Evolutionary conservation across 2,797 vertebrate species (phyloP).

Genomic region (Acipenser oxyrinchus): DNA sequence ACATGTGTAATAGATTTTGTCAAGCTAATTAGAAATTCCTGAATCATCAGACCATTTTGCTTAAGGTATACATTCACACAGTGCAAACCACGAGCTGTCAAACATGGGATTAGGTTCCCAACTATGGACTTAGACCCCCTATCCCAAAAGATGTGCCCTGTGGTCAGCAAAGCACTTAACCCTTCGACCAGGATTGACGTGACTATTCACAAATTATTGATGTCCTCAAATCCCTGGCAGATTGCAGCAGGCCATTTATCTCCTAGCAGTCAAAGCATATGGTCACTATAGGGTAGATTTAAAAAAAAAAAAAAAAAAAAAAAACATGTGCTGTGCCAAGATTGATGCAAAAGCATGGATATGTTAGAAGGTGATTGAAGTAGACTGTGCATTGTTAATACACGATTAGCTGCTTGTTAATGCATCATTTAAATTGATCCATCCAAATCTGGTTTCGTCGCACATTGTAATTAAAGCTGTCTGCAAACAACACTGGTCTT

Average conservation of each 20-base stretch:
- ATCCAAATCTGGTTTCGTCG: slow-evolving; percentile 53
- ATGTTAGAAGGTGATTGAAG: slow-evolving; percentile 55
- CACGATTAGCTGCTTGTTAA: slow-evolving; percentile 66
- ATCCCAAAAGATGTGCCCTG: slow-evolving; percentile 57
- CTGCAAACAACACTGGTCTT: slow-evolving; percentile 45
- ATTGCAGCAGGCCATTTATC: slow-evolving; percentile 59
- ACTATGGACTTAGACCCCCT: slow-evolving; percentile 46
- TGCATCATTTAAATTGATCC: slow-evolving; percentile 65
- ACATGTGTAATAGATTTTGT: too few relatives aligned
- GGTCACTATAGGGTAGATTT: slow-evolving; percentile 65
- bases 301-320: slow-evolving; percentile 20
- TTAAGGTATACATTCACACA: not conserved
- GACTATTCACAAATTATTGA: slow-evolving; percentile 81
- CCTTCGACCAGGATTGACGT: slow-evolving; percentile 64
- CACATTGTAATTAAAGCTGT: slow-evolving; percentile 67
- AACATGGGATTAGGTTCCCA: slow-evolving; percentile 11
- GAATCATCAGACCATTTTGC: slow-evolving; percentile 3
- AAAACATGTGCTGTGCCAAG: slow-evolving; percentile 37
- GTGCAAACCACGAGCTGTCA: not conserved
- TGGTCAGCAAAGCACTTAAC: slow-evolving; percentile 70
- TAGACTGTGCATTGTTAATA: slow-evolving; percentile 54
- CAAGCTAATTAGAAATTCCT: not conserved
- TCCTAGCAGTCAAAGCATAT: slow-evolving; percentile 69
- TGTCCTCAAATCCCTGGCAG: slow-evolving; percentile 72
- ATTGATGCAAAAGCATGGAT: slow-evolving; percentile 45